Conservation (phyloP, 2,888 invertebrate species). For the Adelognathus sp. region DNA sequence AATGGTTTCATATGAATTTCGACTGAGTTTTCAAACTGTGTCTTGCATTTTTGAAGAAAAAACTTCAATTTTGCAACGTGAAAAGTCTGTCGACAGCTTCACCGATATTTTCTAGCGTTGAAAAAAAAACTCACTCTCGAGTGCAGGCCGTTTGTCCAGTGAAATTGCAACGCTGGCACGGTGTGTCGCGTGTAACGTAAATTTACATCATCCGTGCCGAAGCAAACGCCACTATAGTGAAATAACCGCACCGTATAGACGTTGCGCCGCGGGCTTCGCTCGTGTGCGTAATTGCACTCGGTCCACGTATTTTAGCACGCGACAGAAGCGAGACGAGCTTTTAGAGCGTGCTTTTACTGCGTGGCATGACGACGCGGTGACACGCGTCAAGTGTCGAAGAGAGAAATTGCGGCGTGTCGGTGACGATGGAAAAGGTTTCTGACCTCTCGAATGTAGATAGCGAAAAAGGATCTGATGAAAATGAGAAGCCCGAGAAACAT, state of each 20-base stretch:
- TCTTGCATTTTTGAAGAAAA: too few relatives aligned
- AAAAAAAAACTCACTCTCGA: constrained; percentile 32
- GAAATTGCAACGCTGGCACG: background rate
- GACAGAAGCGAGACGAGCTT: background rate
- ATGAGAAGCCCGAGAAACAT: too few relatives aligned
- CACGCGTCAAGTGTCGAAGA: background rate
- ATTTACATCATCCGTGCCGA: background rate
- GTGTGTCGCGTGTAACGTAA: background rate
- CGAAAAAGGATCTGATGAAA: too few relatives aligned
- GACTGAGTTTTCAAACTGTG: too few relatives aligned
- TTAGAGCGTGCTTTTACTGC: background rate
- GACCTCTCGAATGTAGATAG: background rate
- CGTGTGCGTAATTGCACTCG: constrained; percentile 31
- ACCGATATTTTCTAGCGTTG: constrained; percentile 10
- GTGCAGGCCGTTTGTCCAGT: constrained; percentile 17
- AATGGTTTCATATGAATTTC: too few relatives aligned
- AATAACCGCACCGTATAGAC: background rate
- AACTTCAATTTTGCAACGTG: too few relatives aligned
- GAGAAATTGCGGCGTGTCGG: background rate
- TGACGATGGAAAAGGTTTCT: background rate
- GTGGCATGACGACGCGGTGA: background rate
- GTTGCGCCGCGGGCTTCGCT: background rate
- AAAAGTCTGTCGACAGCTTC: too few relatives aligned
- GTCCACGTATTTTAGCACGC: background rate
- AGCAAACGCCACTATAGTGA: background rate